phyloP scores from a whole-genome alignment of 2,113 vertebrate species.

The Choloepus hoffmanni region DNA sequence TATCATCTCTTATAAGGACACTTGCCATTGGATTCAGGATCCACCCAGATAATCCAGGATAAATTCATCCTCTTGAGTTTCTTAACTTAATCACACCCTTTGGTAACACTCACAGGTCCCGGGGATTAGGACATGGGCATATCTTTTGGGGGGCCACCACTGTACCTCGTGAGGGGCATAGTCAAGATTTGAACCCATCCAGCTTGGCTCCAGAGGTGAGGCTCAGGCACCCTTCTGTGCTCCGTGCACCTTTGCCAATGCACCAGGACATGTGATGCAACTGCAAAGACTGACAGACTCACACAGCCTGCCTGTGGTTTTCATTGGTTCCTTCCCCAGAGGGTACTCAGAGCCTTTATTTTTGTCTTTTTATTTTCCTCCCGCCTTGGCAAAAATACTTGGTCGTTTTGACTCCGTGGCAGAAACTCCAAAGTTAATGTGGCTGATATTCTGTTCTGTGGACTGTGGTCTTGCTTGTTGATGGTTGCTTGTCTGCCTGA shows the following conservation, averaged over 20 bases:
- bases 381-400: background rate
- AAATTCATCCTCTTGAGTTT: background rate
- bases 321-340: background rate
- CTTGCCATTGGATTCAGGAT: background rate
- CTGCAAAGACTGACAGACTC: background rate
- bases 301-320: background rate
- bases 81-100: background rate
- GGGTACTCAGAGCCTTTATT: background rate
- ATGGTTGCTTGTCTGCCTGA: background rate
- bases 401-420: background rate
- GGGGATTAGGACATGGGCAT: background rate
- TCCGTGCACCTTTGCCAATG: background rate
- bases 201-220: background rate
- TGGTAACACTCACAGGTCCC: background rate
- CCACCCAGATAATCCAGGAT: background rate
- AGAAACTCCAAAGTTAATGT: background rate
- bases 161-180: background rate
- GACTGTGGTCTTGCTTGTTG: background rate
- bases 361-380: background rate
- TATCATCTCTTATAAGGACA: background rate
- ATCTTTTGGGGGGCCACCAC: background rate
- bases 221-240: no score
- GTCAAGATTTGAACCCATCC: background rate
- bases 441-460: background rate
- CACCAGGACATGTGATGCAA: fast-evolving